A percentile compares a stretch with the other conserved stretches of the same genome.
These are phyloP conservation scores for Plutella xylostella DNA, from an alignment of 2,888 invertebrate species.

Conservation along the genomic window DNA sequence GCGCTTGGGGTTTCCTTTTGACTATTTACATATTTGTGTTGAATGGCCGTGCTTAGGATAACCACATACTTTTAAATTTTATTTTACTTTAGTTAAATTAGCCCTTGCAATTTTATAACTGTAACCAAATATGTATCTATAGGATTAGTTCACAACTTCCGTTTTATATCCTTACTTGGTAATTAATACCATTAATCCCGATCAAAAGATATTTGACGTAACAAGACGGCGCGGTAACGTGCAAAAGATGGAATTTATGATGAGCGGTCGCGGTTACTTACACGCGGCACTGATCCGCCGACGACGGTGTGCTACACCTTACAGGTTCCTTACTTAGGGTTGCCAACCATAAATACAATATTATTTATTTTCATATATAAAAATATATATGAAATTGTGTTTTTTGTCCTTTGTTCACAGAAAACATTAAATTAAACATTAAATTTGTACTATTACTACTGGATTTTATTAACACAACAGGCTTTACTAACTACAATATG, in stretches of 20 bases:
- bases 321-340: slow-evolving; percentile 26
- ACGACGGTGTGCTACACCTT: slow-evolving; percentile 36
- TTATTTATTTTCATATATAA: background rate
- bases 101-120: no score
- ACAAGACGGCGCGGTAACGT: slow-evolving; percentile 19
- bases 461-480: background rate
- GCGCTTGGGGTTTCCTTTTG: no score
- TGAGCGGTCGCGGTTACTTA: slow-evolving; percentile 40
- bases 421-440: background rate
- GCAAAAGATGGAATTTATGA: slow-evolving; percentile 36
- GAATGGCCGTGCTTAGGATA: no score
- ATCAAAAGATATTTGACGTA: slow-evolving; percentile 26
- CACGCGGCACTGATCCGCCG: no score
- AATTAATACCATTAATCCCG: no score
- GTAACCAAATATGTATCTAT: no score
- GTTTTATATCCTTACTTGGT: no score
- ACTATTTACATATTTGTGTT: no score
- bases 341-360: background rate
- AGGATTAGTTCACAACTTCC: no score
- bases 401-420: background rate
- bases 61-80: no score
- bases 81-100: no score
- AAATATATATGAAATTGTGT: background rate
- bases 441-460: background rate
- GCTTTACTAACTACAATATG: background rate